Evolutionary conservation across 2,888 invertebrate species (phyloP).

Genomic region (Neocrepidodera transversa): DNA sequence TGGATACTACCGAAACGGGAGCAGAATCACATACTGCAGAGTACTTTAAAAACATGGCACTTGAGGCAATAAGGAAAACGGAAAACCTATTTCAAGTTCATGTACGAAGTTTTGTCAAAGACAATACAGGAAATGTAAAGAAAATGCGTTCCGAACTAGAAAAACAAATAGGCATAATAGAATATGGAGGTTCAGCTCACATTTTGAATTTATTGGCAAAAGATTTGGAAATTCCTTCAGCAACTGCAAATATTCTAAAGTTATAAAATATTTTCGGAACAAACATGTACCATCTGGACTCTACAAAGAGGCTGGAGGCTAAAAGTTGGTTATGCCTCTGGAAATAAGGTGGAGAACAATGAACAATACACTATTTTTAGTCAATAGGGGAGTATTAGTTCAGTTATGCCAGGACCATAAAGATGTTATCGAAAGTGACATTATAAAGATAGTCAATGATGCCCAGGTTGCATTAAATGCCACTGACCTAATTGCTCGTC

Average conservation of each 20-base stretch:
- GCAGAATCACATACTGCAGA: conserved; percentile 6
- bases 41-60: too few species aligned
- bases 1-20: conserved; percentile 15
- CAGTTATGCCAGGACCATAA: conserved; percentile 23
- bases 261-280: conserved; percentile 13
- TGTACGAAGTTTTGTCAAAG: conserved; percentile 21
- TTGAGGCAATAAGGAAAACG: too few species aligned
- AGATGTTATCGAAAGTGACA: conserved; percentile 19
- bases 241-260: conserved; percentile 21
- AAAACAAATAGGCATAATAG: too few species aligned
- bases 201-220: conserved; percentile 22
- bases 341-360: conserved; percentile 31
- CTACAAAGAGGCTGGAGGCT: conserved; percentile 4
- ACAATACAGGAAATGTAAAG: conserved; percentile 20
- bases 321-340: conserved; percentile 12
- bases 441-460: not conserved
- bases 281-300: too few species aligned
- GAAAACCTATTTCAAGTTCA: not conserved
- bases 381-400: not conserved
- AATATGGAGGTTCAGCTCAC: conserved; percentile 25
- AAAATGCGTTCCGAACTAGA: conserved; percentile 16
- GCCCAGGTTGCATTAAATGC: conserved; percentile 7
- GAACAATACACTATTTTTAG: conserved; percentile 18
- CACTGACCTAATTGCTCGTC: conserved; percentile 3
- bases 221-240: conserved; percentile 23